These are phyloP conservation scores for Henricia sp. DNA, from an alignment of 53 echinoderm and acorn worm species.

Conservation along the genomic window DNA sequence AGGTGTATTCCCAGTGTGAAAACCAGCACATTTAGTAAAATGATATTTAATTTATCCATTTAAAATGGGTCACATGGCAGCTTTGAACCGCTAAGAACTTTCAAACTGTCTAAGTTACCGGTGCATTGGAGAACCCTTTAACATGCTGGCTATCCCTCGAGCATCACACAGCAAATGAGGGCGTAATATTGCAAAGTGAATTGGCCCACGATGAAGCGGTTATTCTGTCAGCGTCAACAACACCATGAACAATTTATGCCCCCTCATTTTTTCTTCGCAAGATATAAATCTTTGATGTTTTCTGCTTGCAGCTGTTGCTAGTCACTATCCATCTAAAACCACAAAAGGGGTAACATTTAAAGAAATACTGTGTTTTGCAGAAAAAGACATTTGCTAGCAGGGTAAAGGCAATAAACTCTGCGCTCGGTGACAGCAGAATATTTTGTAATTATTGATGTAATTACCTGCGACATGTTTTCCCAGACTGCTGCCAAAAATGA, in stretches of 20 bases:
- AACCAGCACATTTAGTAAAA: too few relatives aligned
- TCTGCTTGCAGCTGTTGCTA: conserved; percentile 32
- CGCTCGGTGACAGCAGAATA: conserved; percentile 27
- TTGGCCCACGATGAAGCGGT: conserved; percentile 6
- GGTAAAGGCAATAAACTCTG: not conserved
- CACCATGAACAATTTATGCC: conserved; percentile 37
- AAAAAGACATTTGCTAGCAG: not conserved
- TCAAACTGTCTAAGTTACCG: too few relatives aligned
- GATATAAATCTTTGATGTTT: conserved; percentile 44
- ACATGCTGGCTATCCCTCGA: not conserved
- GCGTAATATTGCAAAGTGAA: conserved; percentile 11
- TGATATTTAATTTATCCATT: too few relatives aligned
- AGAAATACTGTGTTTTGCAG: not conserved
- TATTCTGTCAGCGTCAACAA: conserved; percentile 38
- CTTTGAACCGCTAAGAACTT: too few relatives aligned
- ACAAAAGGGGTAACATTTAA: not conserved
- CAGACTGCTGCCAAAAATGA: conserved; percentile 1
- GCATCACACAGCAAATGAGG: not conserved
- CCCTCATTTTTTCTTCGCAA: not conserved
- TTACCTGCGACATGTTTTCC: conserved; percentile 22
- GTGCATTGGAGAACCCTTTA: too few relatives aligned
- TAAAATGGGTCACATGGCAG: too few relatives aligned
- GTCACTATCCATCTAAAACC: conserved; percentile 20
- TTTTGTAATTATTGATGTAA: conserved; percentile 46
- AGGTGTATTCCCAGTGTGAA: too few relatives aligned